Base-by-base conservation (phyloP, 2,888 invertebrate species). In the Corythucha ciliata region DNA sequence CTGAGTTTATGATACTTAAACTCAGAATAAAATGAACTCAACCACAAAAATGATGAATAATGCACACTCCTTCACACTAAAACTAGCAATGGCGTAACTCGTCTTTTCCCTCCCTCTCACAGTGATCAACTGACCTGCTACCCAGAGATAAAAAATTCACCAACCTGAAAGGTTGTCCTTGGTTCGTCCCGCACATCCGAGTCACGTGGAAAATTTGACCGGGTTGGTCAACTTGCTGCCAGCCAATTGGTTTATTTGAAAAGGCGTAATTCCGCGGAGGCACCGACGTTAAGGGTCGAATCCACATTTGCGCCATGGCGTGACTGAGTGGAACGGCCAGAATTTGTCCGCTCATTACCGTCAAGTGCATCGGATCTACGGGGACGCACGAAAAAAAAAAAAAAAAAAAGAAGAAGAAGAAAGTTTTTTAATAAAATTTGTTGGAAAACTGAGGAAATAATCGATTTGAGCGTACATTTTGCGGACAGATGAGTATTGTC, bases 311-410 rank as follows among this genome's bases (percentile, higher is more conserved):
- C 3, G 82, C 79, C 62, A 81, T 76, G 0, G 81, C 79, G 60
- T 83, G 82, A 16, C 77, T 74, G 55, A 93, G 70, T 18, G 93
- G 93, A 48, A 91, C 77, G 32, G 88, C 79, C 7, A 60, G 48
- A 21, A 53, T 54, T 41, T 55, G 46, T 8, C 53, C 55, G 2
- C 54, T 55, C 10, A 41, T 36, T 16, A 58, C 56, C 22, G 48
- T 56, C 34, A 60, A 44, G 49, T 58, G 58, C 32, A 58, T 41
- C 16, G 65, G 55, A 39, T 45, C 55, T 52, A n/a, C n/a, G 40
- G 40, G 3, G 29, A 48, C 4, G 25, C 20, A n/a, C n/a, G n/a
- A n/a, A n/a, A n/a, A n/a, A n/a, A n/a, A n/a, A 48, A 48, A 4
- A 48, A 16, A 40, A 14, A 10, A 41, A 6, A 24, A 24, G 21